Conservation (phyloP, 2,113 vertebrate species). For the Heterocephalus glaber region DNA sequence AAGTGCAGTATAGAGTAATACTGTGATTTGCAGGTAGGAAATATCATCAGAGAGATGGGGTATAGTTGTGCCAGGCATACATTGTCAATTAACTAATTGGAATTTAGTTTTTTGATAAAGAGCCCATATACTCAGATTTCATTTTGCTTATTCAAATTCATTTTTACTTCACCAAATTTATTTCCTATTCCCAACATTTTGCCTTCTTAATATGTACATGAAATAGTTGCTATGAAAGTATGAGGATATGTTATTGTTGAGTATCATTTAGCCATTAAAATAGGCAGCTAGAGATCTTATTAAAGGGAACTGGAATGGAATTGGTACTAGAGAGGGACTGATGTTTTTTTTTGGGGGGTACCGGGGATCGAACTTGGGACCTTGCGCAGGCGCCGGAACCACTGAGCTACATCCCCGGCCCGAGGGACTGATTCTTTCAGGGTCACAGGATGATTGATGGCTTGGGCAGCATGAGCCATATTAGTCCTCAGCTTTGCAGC, state of each 20-base stretch:
- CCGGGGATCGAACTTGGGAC: too few relatives aligned
- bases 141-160: constrained; percentile 52
- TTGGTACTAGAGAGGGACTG: neutral
- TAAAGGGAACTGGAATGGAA: neutral
- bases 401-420: too few relatives aligned
- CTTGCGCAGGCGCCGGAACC: too few relatives aligned
- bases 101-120: constrained; percentile 11
- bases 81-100: neutral
- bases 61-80: neutral
- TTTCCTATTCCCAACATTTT: constrained; percentile 19
- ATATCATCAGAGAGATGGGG: neutral
- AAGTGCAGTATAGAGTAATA: neutral
- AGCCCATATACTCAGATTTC: constrained; percentile 20
- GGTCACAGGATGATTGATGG: neutral
- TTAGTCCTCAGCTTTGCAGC: neutral
- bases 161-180: constrained; percentile 36
- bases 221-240: neutral
- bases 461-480: neutral
- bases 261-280: neutral
- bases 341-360: too few relatives aligned
- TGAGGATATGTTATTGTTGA: neutral
- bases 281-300: neutral
- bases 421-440: too few relatives aligned
- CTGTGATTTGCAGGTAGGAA: neutral
- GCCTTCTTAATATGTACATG: constrained; percentile 29